Percentiles rank a stretch among this genome's conserved stretches.
Evolutionary conservation across 2,113 vertebrate genomes (phyloP).

Genomic region (Clinocottus analis): DNA sequence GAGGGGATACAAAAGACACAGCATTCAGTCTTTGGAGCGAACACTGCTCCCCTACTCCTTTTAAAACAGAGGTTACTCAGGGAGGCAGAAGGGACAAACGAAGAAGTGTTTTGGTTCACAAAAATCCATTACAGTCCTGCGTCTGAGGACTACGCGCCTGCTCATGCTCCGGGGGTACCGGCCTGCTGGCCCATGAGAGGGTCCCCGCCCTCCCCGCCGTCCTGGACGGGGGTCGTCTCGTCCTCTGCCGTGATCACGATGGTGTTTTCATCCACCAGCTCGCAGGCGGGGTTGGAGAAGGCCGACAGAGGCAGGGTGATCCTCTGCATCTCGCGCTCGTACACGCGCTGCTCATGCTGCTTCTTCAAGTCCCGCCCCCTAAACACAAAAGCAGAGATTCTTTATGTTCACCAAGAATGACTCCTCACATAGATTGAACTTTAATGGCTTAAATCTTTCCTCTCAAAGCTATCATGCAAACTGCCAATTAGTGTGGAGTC

Average conservation of each 20-base stretch:
- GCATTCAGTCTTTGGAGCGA: slow-evolving; percentile 57
- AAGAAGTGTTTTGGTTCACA: slow-evolving; percentile 63
- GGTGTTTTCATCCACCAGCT: slow-evolving; percentile 92
- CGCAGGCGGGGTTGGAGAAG: slow-evolving; percentile 92
- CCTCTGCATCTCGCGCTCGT: slow-evolving; percentile 94
- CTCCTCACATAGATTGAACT: background rate
- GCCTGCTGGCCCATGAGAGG: slow-evolving; percentile 89
- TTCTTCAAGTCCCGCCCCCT: slow-evolving; percentile 91
- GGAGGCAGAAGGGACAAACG: slow-evolving; percentile 37
- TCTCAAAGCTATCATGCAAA: background rate
- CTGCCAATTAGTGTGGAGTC: background rate
- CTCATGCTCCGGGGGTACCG: slow-evolving; percentile 95
- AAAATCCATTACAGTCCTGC: slow-evolving; percentile 30
- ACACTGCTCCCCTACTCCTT: slow-evolving; percentile 50
- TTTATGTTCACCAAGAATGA: background rate
- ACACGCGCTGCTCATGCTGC: slow-evolving; percentile 88
- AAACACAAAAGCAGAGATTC: slow-evolving; percentile 21
- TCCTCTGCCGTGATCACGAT: slow-evolving; percentile 83
- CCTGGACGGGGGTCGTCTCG: slow-evolving; percentile 82
- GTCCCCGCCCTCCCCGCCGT: slow-evolving; percentile 79
- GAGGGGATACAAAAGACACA: slow-evolving; percentile 44
- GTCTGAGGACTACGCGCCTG: background rate
- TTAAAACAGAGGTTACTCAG: slow-evolving; percentile 33
- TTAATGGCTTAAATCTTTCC: background rate
- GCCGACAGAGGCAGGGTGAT: slow-evolving; percentile 93